Evolutionary conservation across 1,140 invertebrate genomes (phyloP), one percentile per base, ranked within the genome.

Genomic region (Drosophila simulans): DNA sequence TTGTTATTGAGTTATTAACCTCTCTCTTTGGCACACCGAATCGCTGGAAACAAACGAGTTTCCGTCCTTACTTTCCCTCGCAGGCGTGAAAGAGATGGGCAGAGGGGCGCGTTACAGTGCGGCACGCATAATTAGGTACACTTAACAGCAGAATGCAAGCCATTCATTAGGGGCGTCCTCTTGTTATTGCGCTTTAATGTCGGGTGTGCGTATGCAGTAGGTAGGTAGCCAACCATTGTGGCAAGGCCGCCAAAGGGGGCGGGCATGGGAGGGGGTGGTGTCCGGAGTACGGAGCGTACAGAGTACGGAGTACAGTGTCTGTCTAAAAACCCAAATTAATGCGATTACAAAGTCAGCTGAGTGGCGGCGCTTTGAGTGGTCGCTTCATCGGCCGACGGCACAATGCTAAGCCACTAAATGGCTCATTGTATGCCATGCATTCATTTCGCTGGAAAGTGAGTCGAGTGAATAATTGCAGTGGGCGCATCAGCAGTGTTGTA

Each of bases 1-100:
- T 82, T 86, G 78, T 88, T 88, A 86, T 80, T 83, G 83, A 89
- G 84, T 88, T 85, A 85, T 85, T 85, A 85, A 86, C 79, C 34
- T 37, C 68, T 48, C 45, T 13, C 37, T 13, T 13, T 39, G 11
- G 5, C 51, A 64, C 15, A 25, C 45, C 43, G 20, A 13, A 58
- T 49, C 82, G 53, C 45, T 82, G 75, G 68, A 76, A 76, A 72
- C 70, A 88, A 88, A 88, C 83, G 84, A 70, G 83, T 88, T 89
- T 39, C 37, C 13, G 11, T 39, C 83, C 43, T 8, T 31, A 31
- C 31, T 31, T 31, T 31, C 31, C 31, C 31, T 8, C 31, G 3
- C 5, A 3, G 37, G 12, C 11, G 37, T 13, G 12, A 39, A 40
- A 8, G 17, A 52, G 27, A 60, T 0, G 3, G 57, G n/a, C 20